Base-by-base conservation (phyloP, 2,888 invertebrate species). In the Aquatica leii region DNA sequence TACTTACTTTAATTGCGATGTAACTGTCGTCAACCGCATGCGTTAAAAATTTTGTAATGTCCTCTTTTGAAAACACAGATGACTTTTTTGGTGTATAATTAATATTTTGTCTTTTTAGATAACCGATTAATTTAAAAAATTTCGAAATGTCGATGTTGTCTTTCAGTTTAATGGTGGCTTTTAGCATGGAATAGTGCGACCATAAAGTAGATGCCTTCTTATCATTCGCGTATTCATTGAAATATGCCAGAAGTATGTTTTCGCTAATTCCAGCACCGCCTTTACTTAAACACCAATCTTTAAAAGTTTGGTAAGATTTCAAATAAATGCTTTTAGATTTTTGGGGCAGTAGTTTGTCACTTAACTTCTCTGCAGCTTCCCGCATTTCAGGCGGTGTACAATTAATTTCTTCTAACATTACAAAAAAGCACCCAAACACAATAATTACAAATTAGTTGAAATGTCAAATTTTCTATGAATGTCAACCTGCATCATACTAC, bases 171-270 rank as follows among this genome's bases (percentile, higher is more conserved):
- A 24, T 24, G 14, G 50, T 50, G 0, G 34, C 21, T 14, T 50
- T 24, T 12, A 24, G 21, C 50, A 50, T 50, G 0, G 31, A 50
- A 31, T 14, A 50, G 14, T n/a, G 50, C n/a, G 50, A n/a, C 14
- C 50, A 50, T 24, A 50, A 14, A 50, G 24, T 50, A 21, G 50
- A 50, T n/a, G 31, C 50, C 21, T 21, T 24, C 20, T 50, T 50
- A 15, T 50, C n/a, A 9, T 24, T n/a, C 21, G 14, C 12, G 6
- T 24, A 17, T 1, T 50, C n/a, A 6, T 49, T 17, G n/a, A 49
- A 49, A 49, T 49, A 49, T 3, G n/a, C 50, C 15, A n/a, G 15
- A 50, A 50, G 14, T 17, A 50, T 31, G 17, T 50, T 50, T 14
- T 50, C 50, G 12, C 24, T 15, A 50, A 17, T 31, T 31, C 0